Evolutionary conservation across 2,113 vertebrate species (phyloP).

Genomic region (Toxotes jaculatrix): DNA sequence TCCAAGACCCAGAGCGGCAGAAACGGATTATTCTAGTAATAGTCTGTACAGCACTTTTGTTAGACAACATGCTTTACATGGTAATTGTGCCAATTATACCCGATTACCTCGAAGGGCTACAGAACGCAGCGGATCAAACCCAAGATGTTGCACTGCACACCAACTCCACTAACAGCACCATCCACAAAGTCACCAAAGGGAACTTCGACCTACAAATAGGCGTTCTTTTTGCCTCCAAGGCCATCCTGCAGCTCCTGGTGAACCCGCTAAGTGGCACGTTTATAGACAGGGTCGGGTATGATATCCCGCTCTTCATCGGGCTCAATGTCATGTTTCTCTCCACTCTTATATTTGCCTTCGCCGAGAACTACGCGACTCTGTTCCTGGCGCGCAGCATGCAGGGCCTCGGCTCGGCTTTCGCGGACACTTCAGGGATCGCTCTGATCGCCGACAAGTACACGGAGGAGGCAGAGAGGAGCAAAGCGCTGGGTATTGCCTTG

Average conservation of each 20-base stretch:
- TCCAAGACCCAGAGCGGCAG: constrained; percentile 89
- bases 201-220: constrained; percentile 97
- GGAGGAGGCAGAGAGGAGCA: constrained; percentile 91
- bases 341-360: constrained; percentile 93
- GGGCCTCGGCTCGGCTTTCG: constrained; percentile 96
- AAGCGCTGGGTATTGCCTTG: constrained; percentile 93
- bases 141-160: constrained; percentile 24
- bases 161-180: constrained; percentile 79
- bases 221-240: constrained; percentile 96
- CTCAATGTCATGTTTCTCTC: constrained; percentile 94
- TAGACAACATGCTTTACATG: constrained; percentile 99
- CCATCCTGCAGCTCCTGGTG: constrained; percentile 94
- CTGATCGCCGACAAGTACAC: constrained; percentile 94
- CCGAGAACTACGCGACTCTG: constrained; percentile 92
- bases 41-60: constrained; percentile 92
- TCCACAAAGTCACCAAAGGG: constrained; percentile 68
- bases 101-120: constrained; percentile 88
- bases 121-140: constrained; percentile 72
- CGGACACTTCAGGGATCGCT: constrained; percentile 95
- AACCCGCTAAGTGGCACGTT: constrained; percentile 96
- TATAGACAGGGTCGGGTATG: constrained; percentile 96
- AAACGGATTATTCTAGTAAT: constrained; percentile 91
- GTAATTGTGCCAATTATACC: constrained; percentile 98
- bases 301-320: constrained; percentile 93
- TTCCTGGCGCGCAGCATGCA: constrained; percentile 95